Percentiles rank a stretch among this genome's conserved stretches.
These are phyloP conservation scores for Marmota monax DNA, from an alignment of 2,113 vertebrate genomes.

Conservation along the genomic window DNA sequence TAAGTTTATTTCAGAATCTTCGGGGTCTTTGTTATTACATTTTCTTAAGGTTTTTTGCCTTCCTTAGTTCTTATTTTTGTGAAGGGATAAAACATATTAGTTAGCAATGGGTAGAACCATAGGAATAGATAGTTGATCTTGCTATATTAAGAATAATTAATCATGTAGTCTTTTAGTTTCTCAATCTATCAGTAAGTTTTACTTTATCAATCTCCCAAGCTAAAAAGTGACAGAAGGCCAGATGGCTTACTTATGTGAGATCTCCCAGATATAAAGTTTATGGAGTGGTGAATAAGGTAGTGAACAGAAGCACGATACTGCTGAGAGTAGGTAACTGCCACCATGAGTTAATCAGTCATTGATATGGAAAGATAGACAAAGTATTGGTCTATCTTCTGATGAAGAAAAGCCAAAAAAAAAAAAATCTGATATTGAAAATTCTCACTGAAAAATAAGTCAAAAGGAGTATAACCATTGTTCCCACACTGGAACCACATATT, in stretches of 20 bases:
- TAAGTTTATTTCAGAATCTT: neutral
- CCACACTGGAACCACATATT: neutral
- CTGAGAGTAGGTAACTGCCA: neutral
- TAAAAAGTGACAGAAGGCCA: neutral
- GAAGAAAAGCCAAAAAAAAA: neutral
- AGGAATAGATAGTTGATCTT: neutral
- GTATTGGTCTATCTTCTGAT: neutral
- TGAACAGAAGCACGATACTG: neutral
- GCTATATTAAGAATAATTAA: neutral
- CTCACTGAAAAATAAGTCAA: neutral
- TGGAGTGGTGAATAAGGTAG: no score
- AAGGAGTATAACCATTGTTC: neutral
- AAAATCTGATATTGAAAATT: neutral
- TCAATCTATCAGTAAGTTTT: neutral
- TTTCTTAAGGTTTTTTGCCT: neutral
- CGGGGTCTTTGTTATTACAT: neutral
- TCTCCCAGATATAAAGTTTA: neutral
- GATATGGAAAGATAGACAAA: fast-evolving
- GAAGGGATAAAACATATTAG: neutral
- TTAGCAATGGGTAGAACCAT: neutral
- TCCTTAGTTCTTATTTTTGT: neutral
- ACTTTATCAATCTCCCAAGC: neutral
- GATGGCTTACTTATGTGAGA: neutral
- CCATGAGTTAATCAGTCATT: no score
- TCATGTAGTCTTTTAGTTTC: neutral